A percentile compares a stretch with the other conserved stretches of the same genome.
Conservation (phyloP, 1,140 invertebrate species). For the Ceratina calcarata region DNA sequence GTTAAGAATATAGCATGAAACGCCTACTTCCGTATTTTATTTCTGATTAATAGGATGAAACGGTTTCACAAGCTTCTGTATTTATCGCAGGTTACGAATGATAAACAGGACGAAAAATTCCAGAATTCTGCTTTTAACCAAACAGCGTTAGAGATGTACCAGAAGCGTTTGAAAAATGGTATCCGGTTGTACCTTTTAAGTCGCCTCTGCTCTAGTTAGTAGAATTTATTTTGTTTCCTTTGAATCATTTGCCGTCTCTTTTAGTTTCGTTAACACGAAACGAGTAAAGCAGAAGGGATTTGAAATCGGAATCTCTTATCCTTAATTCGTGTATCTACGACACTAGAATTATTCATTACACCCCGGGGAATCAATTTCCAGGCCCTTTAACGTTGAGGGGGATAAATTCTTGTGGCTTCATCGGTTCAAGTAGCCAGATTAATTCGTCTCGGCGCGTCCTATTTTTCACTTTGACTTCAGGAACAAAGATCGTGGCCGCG, state of each 20-base stretch:
- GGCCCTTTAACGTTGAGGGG: background rate
- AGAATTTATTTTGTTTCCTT: no score
- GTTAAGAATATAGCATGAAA: no score
- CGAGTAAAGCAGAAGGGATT: no score
- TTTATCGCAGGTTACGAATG: background rate
- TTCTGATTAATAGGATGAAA: no score
- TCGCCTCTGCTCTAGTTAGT: no score
- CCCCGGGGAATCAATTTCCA: background rate
- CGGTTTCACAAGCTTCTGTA: no score
- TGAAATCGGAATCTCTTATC: no score
- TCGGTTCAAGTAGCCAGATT: conserved; percentile 18
- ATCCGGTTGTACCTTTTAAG: background rate
- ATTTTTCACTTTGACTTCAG: conserved; percentile 17
- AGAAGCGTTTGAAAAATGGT: background rate
- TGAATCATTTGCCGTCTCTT: no score
- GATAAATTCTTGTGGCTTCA: background rate
- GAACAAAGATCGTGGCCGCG: conserved; percentile 25
- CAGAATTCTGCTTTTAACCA: background rate
- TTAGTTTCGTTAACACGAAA: no score
- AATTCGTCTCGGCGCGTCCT: conserved; percentile 1
- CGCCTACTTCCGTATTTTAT: no score
- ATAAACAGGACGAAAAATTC: background rate
- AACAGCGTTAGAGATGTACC: background rate
- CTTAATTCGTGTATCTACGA: no score
- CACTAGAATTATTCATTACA: no score